Base-by-base conservation (phyloP, 2,113 vertebrate genomes). In the Cyanoramphus novaezelandiae region DNA sequence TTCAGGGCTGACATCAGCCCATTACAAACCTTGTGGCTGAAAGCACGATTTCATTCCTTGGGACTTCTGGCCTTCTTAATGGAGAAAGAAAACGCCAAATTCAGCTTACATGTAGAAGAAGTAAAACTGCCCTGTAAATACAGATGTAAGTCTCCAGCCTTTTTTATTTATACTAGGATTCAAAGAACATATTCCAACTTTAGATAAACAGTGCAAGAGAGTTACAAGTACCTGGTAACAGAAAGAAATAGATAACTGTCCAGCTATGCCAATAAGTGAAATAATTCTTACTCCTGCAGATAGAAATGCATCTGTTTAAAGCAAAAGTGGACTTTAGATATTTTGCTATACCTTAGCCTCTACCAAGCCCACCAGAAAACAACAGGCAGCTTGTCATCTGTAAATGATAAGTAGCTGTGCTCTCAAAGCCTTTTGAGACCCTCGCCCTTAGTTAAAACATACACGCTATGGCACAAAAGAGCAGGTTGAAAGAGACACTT, bases 161-260 rank as follows among this genome's bases (percentile, higher is more conserved):
- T 98, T 97, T 97, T 98, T 98, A 98, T 98, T 98, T 96, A 96
- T 94, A 97, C 95, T 92, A 98, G 97, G 96, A 97, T 97, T 97
- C 95, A 93, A 97, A 97, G 97, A 97, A 97, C 98, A 97, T 96
- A 96, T 67, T 68, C 95, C 76, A 76, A 95, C 96, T 83, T 92
- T 72, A 71, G 96, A 94, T 90, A 97, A 96, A 79, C 96, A 43
- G 74, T 93, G 95, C 63, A 81, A 96, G 94, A 92, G 96, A 96
- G 97, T 97, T 97, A 98, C 93, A 97, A 95, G 96, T 96, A 97
- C 95, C 97, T 78, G 71, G 96, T 91, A 95, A 97, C 95, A 97
- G 92, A 96, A 97, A 97, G 96, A 92, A 93, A 85, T 24, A 82
- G 95, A 37, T 93, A 97, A 96, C 93, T 96, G 88, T 81, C 90